Percentiles rank a stretch among this genome's conserved stretches.
These are phyloP conservation scores for Takifugu rubripes DNA, from an alignment of 2,797 vertebrate species.

Conservation along the genomic window DNA sequence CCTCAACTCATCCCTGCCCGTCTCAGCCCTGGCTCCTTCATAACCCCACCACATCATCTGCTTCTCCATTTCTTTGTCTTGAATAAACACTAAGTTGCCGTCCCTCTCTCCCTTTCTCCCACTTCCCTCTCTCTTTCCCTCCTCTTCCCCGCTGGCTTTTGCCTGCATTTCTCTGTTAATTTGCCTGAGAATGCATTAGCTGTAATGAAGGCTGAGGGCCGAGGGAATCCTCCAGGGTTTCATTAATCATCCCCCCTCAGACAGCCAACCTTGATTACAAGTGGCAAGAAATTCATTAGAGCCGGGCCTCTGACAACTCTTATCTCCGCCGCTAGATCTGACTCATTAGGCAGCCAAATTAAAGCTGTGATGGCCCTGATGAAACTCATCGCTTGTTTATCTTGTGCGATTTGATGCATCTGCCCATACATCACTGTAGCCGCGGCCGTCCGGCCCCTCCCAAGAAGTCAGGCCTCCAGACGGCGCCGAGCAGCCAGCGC, in stretches of 20 bases:
- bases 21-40: conserved; percentile 12
- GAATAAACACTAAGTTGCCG: conserved; percentile 49
- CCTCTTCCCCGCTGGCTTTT: conserved; percentile 66
- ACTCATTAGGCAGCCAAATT: conserved; percentile 97
- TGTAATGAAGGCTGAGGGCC: conserved; percentile 92
- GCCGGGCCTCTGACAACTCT: conserved; percentile 94
- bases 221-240: conserved; percentile 93
- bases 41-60: conserved; percentile 29
- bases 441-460: conserved; percentile 68
- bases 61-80: conserved; percentile 49
- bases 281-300: conserved; percentile 99
- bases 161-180: conserved; percentile 81
- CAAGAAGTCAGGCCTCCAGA: conserved; percentile 70
- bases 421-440: conserved; percentile 84
- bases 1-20: conserved; percentile 31
- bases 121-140: conserved; percentile 34
- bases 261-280: conserved; percentile 98
- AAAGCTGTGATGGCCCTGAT: conserved; percentile 96
- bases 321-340: conserved; percentile 94
- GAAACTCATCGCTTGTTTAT: conserved; percentile 97
- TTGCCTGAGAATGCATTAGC: conserved; percentile 89
- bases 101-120: conserved; percentile 38
- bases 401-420: conserved; percentile 97
- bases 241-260: conserved; percentile 95
- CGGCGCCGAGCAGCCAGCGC: conserved; percentile 45